phyloP scores from a whole-genome alignment of 2,113 vertebrate genomes.

The Pygoscelis adeliae region DNA sequence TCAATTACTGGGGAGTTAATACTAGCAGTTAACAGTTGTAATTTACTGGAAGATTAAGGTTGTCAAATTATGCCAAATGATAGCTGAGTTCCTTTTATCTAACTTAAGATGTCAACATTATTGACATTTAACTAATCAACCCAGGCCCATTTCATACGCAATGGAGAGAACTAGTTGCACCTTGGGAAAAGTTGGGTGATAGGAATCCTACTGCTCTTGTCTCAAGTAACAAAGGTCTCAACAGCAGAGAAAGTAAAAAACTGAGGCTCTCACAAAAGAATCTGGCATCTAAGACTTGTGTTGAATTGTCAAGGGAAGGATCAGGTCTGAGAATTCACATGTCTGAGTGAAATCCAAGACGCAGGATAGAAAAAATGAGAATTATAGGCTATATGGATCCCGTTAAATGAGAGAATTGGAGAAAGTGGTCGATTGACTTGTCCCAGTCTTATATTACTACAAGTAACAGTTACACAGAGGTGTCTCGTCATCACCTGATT shows the following conservation, averaged over 20 bases:
- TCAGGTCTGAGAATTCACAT: not conserved
- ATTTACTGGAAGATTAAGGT: slow-evolving; percentile 35
- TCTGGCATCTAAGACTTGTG: not conserved
- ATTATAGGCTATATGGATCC: not conserved
- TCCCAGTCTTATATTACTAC: not conserved
- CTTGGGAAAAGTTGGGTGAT: not conserved
- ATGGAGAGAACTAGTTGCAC: not conserved
- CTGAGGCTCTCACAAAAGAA: not conserved
- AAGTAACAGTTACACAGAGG: not conserved
- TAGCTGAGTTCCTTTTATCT: slow-evolving; percentile 24
- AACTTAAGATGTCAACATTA: not conserved
- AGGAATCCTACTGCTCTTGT: not conserved
- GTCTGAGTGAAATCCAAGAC: slow-evolving; percentile 13
- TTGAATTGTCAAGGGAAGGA: not conserved
- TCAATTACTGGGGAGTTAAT: slow-evolving; percentile 8
- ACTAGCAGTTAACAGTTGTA: not conserved
- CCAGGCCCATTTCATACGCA: not conserved
- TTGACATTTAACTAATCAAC: not conserved
- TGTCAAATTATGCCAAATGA: slow-evolving; percentile 33
- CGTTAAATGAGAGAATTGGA: not conserved
- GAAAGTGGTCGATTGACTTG: not conserved
- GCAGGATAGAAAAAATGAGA: not conserved
- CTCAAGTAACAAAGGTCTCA: slow-evolving; percentile 20
- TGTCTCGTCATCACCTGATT: not conserved
- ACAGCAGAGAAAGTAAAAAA: not conserved